Percentiles rank a stretch among this genome's conserved stretches.
These are phyloP conservation scores for Megaceryle torquata DNA, from an alignment of 2,113 vertebrate species.

Conservation along the genomic window DNA sequence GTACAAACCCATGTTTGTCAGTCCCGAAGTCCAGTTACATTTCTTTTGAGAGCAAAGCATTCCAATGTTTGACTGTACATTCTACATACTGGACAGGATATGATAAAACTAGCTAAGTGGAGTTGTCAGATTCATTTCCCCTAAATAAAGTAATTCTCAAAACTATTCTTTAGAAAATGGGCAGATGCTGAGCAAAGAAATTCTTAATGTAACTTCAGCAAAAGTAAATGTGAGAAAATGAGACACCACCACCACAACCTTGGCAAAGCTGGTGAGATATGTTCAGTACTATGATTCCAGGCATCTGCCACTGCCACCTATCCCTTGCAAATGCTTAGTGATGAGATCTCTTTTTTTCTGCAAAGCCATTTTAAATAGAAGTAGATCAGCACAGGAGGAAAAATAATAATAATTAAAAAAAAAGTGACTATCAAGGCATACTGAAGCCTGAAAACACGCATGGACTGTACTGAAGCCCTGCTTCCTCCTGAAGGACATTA, in stretches of 20 bases:
- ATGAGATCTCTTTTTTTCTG: neutral
- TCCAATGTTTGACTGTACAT: neutral
- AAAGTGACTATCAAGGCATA: neutral
- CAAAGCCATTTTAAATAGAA: neutral
- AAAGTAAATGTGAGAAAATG: neutral
- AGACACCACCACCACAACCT: neutral
- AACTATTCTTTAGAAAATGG: neutral
- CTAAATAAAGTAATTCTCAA: neutral
- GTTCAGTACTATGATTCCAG: neutral
- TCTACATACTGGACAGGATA: neutral
- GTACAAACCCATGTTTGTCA: neutral
- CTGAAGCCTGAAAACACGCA: neutral
- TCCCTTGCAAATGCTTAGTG: neutral
- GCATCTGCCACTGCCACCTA: neutral
- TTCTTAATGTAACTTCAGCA: neutral
- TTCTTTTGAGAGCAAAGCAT: neutral
- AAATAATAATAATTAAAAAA: no score
- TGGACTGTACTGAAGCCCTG: neutral
- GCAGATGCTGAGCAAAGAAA: neutral
- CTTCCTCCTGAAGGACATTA: neutral
- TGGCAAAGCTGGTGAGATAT: neutral
- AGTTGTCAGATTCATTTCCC: neutral
- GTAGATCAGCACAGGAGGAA: neutral
- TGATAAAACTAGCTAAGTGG: neutral
- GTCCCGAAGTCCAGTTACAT: neutral